These are phyloP conservation scores for Cochlearius cochlearius DNA, from an alignment of 2,113 vertebrate genomes.

Conservation along the genomic window DNA sequence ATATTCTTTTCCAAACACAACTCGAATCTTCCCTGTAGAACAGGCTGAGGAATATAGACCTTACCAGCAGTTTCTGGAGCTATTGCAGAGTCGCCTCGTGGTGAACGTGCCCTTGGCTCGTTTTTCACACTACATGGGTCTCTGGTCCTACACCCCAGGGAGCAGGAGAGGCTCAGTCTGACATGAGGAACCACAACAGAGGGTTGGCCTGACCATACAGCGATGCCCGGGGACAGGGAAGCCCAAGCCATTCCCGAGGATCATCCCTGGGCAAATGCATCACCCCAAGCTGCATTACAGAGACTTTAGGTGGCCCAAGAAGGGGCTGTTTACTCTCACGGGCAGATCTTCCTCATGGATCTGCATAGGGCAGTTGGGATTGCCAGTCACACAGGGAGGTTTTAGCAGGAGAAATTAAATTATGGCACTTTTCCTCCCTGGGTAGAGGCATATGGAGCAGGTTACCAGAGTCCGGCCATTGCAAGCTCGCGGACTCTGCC, in stretches of 20 bases:
- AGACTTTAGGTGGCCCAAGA: not conserved
- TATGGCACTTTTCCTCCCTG: not conserved
- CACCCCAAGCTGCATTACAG: not conserved
- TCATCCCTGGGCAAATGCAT: not conserved
- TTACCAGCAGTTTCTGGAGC: not conserved
- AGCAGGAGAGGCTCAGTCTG: not conserved
- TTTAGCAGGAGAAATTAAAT: not conserved
- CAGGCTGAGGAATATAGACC: not conserved
- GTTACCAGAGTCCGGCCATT: accelerated
- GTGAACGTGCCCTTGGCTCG: not conserved
- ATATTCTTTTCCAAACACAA: not conserved
- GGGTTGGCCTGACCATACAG: not conserved
- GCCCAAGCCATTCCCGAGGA: not conserved
- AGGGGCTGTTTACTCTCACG: not conserved
- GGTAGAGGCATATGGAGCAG: accelerated
- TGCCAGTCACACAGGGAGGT: not conserved
- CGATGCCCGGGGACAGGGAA: not conserved
- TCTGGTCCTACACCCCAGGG: not conserved
- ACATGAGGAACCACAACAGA: not conserved
- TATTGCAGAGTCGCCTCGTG: not conserved
- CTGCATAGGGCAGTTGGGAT: not conserved
- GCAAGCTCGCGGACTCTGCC: not conserved
- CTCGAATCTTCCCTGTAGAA: accelerated
- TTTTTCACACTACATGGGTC: not conserved
- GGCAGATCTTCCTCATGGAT: not conserved